phyloP scores from a whole-genome alignment of 2,113 vertebrate genomes.

The Hyla sarda region DNA sequence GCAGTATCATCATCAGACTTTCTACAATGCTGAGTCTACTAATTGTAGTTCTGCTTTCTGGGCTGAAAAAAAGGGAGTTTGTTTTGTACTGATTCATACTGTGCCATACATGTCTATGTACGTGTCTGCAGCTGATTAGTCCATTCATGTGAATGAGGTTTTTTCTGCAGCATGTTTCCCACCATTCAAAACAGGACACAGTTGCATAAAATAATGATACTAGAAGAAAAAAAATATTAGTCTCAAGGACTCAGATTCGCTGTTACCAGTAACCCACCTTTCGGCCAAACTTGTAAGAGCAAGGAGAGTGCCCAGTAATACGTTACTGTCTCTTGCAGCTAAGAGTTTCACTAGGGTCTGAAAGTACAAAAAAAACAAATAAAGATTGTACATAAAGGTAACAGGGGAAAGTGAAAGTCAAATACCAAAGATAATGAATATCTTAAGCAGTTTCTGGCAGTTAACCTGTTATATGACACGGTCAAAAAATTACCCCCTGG shows the following conservation, averaged over 20 bases:
- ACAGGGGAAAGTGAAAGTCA: no score
- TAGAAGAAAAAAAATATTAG: no score
- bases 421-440: no score
- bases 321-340: constrained; percentile 77
- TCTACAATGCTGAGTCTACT: constrained; percentile 82
- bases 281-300: constrained; percentile 84
- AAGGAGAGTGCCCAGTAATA: constrained; percentile 83
- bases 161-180: no score
- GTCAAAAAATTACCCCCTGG: no score
- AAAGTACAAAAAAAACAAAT: constrained; percentile 18
- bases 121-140: no score
- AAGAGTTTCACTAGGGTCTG: constrained; percentile 86
- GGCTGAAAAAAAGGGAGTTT: constrained; percentile 67
- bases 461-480: no score
- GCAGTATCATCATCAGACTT: constrained; percentile 84
- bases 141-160: no score
- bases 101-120: not conserved
- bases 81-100: not conserved
- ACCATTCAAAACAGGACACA: no score
- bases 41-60: constrained; percentile 82
- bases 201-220: no score
- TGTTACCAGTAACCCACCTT: constrained; percentile 70
- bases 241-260: not conserved
- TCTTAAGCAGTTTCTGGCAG: no score
- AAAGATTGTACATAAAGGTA: not conserved